A percentile compares a stretch with the other conserved stretches of the same genome.
Evolutionary conservation across 2,113 vertebrate genomes (phyloP).

Genomic region (Corythaeola cristata): DNA sequence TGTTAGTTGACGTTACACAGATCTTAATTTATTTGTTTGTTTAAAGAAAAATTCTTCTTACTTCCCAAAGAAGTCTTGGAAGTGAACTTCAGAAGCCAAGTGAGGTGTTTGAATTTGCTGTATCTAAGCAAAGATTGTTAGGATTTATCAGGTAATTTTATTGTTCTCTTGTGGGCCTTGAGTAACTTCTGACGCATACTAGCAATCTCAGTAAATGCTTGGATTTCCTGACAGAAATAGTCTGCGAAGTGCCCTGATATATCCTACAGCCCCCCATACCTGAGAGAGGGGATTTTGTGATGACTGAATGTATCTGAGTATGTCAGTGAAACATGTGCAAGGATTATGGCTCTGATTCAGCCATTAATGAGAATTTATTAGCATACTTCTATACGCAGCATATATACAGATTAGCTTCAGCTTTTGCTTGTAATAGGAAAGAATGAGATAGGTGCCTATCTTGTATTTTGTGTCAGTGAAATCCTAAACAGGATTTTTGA

Average conservation of each 20-base stretch:
- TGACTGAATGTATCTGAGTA: not conserved
- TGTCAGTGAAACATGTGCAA: not conserved
- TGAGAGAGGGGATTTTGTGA: not conserved
- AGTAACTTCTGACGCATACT: not conserved
- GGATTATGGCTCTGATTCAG: not conserved
- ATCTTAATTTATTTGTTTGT: not conserved
- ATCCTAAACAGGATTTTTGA: not conserved
- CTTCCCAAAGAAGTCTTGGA: not conserved
- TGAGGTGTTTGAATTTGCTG: not conserved
- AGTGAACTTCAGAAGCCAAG: not conserved
- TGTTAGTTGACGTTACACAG: not conserved
- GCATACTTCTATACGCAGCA: not conserved
- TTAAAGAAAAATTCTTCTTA: not conserved
- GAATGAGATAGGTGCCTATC: not conserved
- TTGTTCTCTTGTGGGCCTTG: not conserved
- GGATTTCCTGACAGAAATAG: not conserved
- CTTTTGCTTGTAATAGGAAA: not conserved
- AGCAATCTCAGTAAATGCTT: not conserved
- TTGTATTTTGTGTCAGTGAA: not conserved
- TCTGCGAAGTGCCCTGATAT: not conserved
- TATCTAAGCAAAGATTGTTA: not conserved
- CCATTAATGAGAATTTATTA: not conserved
- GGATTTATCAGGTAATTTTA: not conserved
- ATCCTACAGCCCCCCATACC: not conserved
- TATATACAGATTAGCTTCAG: not conserved